phyloP scores from a whole-genome alignment of 2,113 vertebrate genomes.

The Labeo rohita region DNA sequence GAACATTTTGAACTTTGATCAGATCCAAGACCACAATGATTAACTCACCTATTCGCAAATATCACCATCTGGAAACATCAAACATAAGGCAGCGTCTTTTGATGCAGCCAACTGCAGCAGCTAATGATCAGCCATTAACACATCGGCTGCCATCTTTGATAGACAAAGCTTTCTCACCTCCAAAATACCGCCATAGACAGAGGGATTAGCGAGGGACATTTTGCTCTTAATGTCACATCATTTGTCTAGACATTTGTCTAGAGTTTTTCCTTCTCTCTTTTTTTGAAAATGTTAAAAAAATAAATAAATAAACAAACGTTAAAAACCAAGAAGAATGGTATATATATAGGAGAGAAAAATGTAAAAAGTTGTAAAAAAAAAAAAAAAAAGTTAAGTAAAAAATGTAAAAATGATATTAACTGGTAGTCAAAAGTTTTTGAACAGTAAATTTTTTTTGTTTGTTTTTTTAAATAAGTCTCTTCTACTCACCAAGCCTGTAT shows the following conservation, averaged over 20 bases:
- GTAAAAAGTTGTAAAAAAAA: no score
- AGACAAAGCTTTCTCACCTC: slow-evolving; percentile 68
- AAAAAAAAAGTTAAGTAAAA: no score
- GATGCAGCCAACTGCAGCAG: slow-evolving; percentile 30
- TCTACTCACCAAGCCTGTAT: no score
- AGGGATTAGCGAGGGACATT: slow-evolving; percentile 57
- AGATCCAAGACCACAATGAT: slow-evolving; percentile 48
- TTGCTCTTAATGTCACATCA: neutral
- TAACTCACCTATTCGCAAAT: slow-evolving; percentile 38
- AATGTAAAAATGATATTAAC: no score
- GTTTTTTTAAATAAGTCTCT: no score
- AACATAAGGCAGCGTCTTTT: slow-evolving; percentile 21
- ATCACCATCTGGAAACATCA: slow-evolving; percentile 43
- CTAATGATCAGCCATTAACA: slow-evolving; percentile 54
- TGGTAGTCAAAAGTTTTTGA: no score
- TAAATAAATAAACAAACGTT: neutral
- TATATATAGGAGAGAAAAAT: no score
- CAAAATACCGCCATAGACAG: slow-evolving; percentile 62
- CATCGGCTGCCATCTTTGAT: slow-evolving; percentile 42
- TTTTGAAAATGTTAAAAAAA: neutral
- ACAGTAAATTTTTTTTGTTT: no score
- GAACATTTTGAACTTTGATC: slow-evolving; percentile 42
- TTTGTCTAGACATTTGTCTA: slow-evolving; percentile 14
- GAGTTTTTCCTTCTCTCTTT: neutral
- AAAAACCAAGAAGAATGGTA: neutral